Percentiles rank a stretch among this genome's conserved stretches.
These are phyloP conservation scores for Tauraco erythrolophus DNA, from an alignment of 2,113 vertebrate species.

Conservation along the genomic window DNA sequence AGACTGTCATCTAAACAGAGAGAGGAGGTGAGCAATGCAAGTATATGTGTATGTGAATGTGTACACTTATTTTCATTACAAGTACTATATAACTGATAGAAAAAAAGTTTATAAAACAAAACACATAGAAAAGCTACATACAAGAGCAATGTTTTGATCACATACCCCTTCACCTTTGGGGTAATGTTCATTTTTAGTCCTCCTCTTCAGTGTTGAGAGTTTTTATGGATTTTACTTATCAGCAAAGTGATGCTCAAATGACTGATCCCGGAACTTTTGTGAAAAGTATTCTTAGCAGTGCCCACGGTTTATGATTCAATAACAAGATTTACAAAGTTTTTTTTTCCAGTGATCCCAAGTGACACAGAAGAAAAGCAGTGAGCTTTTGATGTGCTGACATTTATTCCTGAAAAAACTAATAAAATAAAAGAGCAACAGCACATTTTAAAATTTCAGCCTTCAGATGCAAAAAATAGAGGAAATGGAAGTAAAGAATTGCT, in stretches of 20 bases:
- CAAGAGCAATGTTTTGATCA: neutral
- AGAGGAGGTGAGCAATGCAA: neutral
- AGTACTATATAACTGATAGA: neutral
- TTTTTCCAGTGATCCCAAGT: neutral
- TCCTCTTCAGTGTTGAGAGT: neutral
- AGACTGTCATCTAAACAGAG: neutral
- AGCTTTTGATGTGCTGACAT: conserved; percentile 41
- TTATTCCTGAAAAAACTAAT: neutral
- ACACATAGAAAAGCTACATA: neutral
- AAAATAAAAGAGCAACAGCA: neutral
- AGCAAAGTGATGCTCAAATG: neutral
- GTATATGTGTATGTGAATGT: neutral
- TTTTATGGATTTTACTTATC: neutral
- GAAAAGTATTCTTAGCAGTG: neutral
- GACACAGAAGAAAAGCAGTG: conserved; percentile 6
- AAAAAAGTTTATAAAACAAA: neutral
- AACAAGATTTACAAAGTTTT: neutral
- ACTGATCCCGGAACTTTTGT: neutral
- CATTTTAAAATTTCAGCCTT: conserved; percentile 41
- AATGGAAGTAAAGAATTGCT: conserved; percentile 15
- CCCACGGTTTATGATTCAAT: conserved; percentile 45
- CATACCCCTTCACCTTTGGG: neutral
- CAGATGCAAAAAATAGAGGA: conserved; percentile 41
- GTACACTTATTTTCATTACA: neutral
- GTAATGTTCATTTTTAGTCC: neutral